Conservation (phyloP, 2,113 vertebrate genomes). For the Formicarius rufipectus region DNA sequence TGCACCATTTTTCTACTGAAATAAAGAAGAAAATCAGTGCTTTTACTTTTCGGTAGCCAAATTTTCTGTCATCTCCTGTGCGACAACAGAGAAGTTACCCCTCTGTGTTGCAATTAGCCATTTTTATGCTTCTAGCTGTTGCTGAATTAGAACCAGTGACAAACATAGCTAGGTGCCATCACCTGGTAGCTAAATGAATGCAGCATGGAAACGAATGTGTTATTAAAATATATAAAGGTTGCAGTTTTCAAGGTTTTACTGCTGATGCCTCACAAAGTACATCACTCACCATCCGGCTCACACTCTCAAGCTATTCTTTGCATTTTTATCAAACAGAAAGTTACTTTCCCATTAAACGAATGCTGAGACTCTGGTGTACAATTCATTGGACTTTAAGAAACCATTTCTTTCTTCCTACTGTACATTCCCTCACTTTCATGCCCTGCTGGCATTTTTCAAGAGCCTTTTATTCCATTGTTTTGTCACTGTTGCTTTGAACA, state of each 20-base stretch:
- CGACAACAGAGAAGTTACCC: background rate
- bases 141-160: background rate
- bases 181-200: background rate
- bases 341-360: background rate
- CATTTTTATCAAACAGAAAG: background rate
- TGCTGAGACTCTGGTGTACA: background rate
- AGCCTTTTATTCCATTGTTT: background rate
- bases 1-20: background rate
- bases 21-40: background rate
- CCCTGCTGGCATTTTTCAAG: background rate
- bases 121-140: background rate
- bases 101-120: background rate
- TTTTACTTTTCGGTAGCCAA: background rate
- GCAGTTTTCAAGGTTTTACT: background rate
- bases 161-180: background rate
- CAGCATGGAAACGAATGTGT: background rate
- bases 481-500: background rate
- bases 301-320: background rate
- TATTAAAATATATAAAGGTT: background rate
- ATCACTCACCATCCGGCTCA: background rate
- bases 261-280: background rate
- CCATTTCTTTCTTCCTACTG: background rate
- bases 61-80: background rate
- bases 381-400: background rate
- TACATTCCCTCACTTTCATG: background rate